Percentiles rank a stretch among this genome's conserved stretches.
Conservation (phyloP, 2,888 invertebrate species). For the Leptarthrus brevirostris region DNA sequence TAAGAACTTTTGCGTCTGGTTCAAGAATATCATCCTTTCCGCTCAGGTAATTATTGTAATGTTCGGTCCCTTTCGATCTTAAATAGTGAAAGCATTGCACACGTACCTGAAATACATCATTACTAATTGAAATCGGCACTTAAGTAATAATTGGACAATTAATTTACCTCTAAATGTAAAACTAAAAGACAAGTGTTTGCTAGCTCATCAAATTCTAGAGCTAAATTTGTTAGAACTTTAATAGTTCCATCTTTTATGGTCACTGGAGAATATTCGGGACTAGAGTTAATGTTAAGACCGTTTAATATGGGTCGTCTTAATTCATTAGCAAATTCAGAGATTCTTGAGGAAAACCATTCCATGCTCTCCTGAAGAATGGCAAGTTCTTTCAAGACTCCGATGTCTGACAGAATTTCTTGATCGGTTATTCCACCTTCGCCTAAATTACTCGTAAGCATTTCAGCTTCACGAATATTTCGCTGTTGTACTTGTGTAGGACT, state of each 20-base stretch:
- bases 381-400: slow-evolving; percentile 82
- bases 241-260: slow-evolving; percentile 71
- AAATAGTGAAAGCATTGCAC: slow-evolving; percentile 97
- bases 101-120: slow-evolving; percentile 72
- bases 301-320: slow-evolving; percentile 69
- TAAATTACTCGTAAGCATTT: slow-evolving; percentile 90
- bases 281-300: slow-evolving; percentile 59
- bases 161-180: slow-evolving; percentile 86
- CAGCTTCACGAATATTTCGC: slow-evolving; percentile 88
- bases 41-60: slow-evolving; percentile 61
- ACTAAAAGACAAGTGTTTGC: slow-evolving; percentile 91
- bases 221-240: slow-evolving; percentile 76
- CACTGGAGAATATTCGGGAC: slow-evolving; percentile 62
- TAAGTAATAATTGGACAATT: not conserved
- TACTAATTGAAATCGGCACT: not conserved
- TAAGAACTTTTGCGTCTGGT: slow-evolving; percentile 80
- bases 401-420: slow-evolving; percentile 88
- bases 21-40: slow-evolving; percentile 79
- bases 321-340: slow-evolving; percentile 72
- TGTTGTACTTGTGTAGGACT: slow-evolving; percentile 83
- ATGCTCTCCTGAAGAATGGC: slow-evolving; percentile 93
- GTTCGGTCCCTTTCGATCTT: slow-evolving; percentile 66
- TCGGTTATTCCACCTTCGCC: slow-evolving; percentile 87
- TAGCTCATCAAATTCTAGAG: slow-evolving; percentile 86
- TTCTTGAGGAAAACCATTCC: slow-evolving; percentile 83